phyloP scores from a whole-genome alignment of 2,888 invertebrate species.

The Drosophila borborema region DNA sequence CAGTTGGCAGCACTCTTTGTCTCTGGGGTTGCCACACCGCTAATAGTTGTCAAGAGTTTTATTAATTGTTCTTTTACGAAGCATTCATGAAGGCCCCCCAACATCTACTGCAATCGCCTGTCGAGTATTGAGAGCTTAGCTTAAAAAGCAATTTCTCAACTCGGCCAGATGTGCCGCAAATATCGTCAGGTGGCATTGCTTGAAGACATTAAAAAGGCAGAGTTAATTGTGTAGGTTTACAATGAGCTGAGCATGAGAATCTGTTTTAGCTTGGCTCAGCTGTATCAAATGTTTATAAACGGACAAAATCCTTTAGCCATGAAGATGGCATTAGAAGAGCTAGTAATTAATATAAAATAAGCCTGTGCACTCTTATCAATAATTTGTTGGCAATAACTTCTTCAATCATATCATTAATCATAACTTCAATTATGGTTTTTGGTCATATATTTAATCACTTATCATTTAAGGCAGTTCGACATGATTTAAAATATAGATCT shows the following conservation, averaged over 20 bases:
- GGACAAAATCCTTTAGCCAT: too few relatives aligned
- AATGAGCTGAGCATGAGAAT: background rate
- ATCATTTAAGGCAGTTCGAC: too few relatives aligned
- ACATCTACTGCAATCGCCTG: constrained; percentile 2
- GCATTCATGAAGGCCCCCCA: background rate
- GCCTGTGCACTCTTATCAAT: too few relatives aligned
- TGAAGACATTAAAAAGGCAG: background rate
- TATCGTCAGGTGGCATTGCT: background rate
- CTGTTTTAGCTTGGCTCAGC: too few relatives aligned
- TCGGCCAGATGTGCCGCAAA: background rate
- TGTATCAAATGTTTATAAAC: too few relatives aligned
- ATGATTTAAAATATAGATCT: too few relatives aligned
- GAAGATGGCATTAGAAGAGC: background rate
- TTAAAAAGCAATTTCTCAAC: background rate
- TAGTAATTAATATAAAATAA: background rate
- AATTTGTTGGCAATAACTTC: too few relatives aligned
- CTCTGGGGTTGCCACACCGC: background rate
- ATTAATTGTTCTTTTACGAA: background rate
- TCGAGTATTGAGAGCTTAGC: background rate
- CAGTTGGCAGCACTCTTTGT: constrained; percentile 4
- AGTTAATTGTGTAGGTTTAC: background rate
- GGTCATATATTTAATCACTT: too few relatives aligned
- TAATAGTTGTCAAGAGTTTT: background rate
- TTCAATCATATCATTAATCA: too few relatives aligned
- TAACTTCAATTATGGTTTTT: too few relatives aligned